phyloP scores from a whole-genome alignment of 2,888 invertebrate species.

The Achlya flavicornis region DNA sequence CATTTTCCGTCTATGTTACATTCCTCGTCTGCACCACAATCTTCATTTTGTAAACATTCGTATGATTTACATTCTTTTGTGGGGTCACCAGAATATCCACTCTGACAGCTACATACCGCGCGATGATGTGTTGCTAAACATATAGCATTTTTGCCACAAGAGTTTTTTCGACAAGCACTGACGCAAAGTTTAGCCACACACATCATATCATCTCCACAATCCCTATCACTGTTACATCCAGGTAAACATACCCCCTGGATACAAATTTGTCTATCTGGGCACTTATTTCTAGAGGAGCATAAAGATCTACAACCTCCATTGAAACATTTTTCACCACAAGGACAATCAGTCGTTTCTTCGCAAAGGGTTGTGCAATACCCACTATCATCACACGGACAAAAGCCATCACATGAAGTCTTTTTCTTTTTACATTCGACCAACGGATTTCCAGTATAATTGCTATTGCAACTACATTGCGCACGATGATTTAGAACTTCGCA shows the following conservation, averaged over 20 bases:
- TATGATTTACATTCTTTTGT: slow-evolving; percentile 89
- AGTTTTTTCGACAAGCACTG: slow-evolving; percentile 87
- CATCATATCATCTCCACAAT: slow-evolving; percentile 90
- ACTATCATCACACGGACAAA: slow-evolving; percentile 91
- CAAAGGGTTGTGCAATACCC: slow-evolving; percentile 92
- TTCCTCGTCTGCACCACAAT: slow-evolving; percentile 90
- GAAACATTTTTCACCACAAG: slow-evolving; percentile 92
- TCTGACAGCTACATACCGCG: slow-evolving; percentile 93
- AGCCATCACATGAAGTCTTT: slow-evolving; percentile 88
- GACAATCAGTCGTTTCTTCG: slow-evolving; percentile 86
- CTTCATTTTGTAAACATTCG: slow-evolving; percentile 89
- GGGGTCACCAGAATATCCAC: slow-evolving; percentile 93
- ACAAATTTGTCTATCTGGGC: slow-evolving; percentile 91
- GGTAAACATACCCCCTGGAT: slow-evolving; percentile 88
- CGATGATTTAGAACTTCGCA: slow-evolving; percentile 93
- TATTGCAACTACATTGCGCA: slow-evolving; percentile 93
- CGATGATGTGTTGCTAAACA: slow-evolving; percentile 92
- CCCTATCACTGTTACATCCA: slow-evolving; percentile 91
- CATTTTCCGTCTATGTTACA: slow-evolving; percentile 88
- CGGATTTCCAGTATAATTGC: slow-evolving; percentile 92
- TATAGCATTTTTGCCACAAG: slow-evolving; percentile 92
- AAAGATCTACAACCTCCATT: slow-evolving; percentile 88
- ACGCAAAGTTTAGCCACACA: slow-evolving; percentile 88
- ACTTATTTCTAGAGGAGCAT: slow-evolving; percentile 88
- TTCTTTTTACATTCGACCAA: slow-evolving; percentile 90